A percentile compares a stretch with the other conserved stretches of the same genome.
Evolutionary conservation across 2,113 vertebrate species (phyloP).

Genomic region (Eulemur macaco): DNA sequence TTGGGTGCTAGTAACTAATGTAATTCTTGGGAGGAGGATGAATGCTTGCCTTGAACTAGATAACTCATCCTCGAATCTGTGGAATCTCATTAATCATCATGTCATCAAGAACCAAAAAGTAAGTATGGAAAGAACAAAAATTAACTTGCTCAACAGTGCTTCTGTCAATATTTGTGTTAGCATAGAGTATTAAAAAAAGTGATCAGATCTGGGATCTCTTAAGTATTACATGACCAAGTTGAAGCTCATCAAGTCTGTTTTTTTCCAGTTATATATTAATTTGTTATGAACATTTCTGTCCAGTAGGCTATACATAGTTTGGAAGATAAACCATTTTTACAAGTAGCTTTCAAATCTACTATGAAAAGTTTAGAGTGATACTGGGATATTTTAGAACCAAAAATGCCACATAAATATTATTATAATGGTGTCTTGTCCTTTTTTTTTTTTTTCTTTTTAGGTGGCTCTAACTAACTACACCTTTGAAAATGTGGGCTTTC

Average conservation of each 20-base stretch:
- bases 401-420: conserved; percentile 42
- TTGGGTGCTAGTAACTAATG: neutral
- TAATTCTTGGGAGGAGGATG: conserved; percentile 8
- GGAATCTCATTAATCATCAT: neutral
- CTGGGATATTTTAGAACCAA: neutral
- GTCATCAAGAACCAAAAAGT: conserved; percentile 1
- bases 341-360: neutral
- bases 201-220: neutral
- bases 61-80: neutral
- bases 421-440: neutral
- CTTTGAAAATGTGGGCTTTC: conserved; percentile 98
- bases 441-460: conserved; percentile 79
- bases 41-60: conserved; percentile 20
- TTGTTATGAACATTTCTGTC: conserved; percentile 51
- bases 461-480: conserved; percentile 95
- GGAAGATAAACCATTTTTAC: conserved; percentile 33
- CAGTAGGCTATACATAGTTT: neutral
- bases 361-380: conserved; percentile 31
- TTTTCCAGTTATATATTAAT: conserved; percentile 34
- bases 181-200: neutral
- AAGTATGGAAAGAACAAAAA: neutral
- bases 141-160: neutral
- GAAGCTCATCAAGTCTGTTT: conserved; percentile 7
- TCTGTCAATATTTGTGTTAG: neutral
- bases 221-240: neutral